A percentile compares a stretch with the other conserved stretches of the same genome.
phyloP scores from a whole-genome alignment of 2,888 invertebrate species.

The Chelonus formosanus region DNA sequence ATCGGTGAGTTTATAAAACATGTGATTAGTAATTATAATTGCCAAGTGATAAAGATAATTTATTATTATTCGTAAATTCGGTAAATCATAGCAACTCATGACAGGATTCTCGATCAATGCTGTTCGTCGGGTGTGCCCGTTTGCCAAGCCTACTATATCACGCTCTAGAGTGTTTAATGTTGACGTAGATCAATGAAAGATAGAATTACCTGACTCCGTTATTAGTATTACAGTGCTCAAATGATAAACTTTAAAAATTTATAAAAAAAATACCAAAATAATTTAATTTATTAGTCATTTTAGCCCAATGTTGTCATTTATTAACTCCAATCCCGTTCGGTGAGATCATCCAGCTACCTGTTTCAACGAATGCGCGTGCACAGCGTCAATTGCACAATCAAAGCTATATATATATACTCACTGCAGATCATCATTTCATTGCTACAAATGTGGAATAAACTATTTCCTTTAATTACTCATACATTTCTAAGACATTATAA shows the following conservation, averaged over 20 bases:
- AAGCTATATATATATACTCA: slow-evolving; percentile 7
- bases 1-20: slow-evolving; percentile 37
- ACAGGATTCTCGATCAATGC: slow-evolving; percentile 52
- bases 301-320: slow-evolving; percentile 51
- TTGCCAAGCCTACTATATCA: slow-evolving; percentile 39
- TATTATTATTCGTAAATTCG: slow-evolving; percentile 3
- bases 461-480: too few species aligned
- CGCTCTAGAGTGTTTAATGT: slow-evolving; percentile 33
- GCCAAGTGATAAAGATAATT: slow-evolving; percentile 14
- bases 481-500: too few species aligned
- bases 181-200: slow-evolving; percentile 22
- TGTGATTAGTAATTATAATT: slow-evolving; percentile 19
- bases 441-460: not conserved
- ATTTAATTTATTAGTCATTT: slow-evolving; percentile 3
- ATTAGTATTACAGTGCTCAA: too few species aligned
- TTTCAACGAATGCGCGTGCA: slow-evolving; percentile 44
- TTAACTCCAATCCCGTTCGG: slow-evolving; percentile 46
- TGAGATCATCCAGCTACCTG: slow-evolving; percentile 53
- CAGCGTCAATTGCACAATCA: slow-evolving; percentile 19
- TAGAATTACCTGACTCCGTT: too few species aligned
- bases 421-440: slow-evolving; percentile 4
- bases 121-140: slow-evolving; percentile 56
- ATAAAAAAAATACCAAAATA: not conserved
- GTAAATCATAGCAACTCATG: slow-evolving; percentile 31
- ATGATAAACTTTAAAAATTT: not conserved